Evolutionary conservation across 2,113 vertebrate species (phyloP).

Genomic region (Laterallus jamaicensis): DNA sequence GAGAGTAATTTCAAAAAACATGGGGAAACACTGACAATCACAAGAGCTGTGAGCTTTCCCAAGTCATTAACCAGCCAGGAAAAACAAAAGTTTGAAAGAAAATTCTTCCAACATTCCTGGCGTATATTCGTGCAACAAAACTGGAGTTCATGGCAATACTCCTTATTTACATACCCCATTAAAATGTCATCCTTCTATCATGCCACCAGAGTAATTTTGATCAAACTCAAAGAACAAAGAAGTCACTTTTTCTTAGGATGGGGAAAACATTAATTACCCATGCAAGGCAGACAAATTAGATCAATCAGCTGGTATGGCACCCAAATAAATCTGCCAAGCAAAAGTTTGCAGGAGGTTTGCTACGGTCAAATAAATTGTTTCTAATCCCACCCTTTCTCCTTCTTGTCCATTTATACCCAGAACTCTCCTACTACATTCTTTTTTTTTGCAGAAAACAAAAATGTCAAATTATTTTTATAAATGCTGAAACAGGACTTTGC

Average conservation of each 20-base stretch:
- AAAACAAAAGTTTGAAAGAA: not conserved
- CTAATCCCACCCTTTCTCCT: not conserved
- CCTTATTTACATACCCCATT: not conserved
- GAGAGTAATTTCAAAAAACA: not conserved
- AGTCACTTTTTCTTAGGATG: not conserved
- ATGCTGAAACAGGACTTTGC: conserved; percentile 26
- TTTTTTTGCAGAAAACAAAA: conserved; percentile 23
- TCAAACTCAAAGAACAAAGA: not conserved
- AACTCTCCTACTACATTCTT: not conserved
- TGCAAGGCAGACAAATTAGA: not conserved
- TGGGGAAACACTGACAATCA: not conserved
- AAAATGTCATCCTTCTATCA: not conserved
- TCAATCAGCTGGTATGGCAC: not conserved
- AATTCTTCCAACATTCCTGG: not conserved
- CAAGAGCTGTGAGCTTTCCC: not conserved
- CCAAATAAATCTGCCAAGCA: not conserved
- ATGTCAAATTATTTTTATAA: conserved; percentile 48
- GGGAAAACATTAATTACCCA: not conserved
- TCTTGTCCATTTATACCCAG: not conserved
- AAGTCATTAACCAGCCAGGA: not conserved
- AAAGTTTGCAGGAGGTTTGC: not conserved
- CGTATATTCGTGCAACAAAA: not conserved
- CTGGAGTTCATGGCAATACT: not conserved
- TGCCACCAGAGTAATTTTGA: not conserved
- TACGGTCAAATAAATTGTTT: not conserved